Percentiles rank a stretch among this genome's conserved stretches.
These are phyloP conservation scores for Poeciliopsis turneri DNA, from an alignment of 2,797 vertebrate genomes.

Conservation along the genomic window DNA sequence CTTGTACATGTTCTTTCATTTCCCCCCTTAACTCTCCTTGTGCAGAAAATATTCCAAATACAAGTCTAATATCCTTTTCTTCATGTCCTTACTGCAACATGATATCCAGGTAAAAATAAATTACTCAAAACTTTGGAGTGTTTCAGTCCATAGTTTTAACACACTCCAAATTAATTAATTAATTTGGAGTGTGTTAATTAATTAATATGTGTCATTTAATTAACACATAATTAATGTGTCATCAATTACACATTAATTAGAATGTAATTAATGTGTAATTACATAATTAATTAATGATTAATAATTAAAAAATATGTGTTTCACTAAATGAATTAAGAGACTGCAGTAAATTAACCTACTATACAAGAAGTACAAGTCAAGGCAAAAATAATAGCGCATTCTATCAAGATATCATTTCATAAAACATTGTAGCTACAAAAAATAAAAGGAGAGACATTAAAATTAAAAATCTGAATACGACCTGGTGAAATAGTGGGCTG, in stretches of 20 bases:
- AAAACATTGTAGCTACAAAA: background rate
- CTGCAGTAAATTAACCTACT: background rate
- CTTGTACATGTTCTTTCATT: background rate
- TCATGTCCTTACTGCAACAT: background rate
- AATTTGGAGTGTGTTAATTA: too few relatives aligned
- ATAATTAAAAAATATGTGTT: background rate
- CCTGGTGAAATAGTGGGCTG: conserved; percentile 97
- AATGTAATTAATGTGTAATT: background rate
- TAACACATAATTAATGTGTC: background rate
- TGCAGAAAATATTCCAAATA: background rate
- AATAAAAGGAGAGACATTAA: background rate
- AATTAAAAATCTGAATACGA: conserved; percentile 51
- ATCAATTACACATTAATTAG: background rate
- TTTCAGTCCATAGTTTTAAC: background rate
- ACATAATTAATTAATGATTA: background rate
- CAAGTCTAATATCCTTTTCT: background rate
- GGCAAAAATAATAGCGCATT: background rate
- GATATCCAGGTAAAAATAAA: background rate
- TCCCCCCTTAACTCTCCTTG: background rate
- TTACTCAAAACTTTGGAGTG: background rate
- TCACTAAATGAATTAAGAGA: background rate
- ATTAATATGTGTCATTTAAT: too few relatives aligned
- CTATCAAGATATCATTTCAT: background rate
- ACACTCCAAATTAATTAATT: too few relatives aligned
- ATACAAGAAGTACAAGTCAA: background rate